phyloP scores from a whole-genome alignment of 1,140 invertebrate species.

The Magallana angulata region DNA sequence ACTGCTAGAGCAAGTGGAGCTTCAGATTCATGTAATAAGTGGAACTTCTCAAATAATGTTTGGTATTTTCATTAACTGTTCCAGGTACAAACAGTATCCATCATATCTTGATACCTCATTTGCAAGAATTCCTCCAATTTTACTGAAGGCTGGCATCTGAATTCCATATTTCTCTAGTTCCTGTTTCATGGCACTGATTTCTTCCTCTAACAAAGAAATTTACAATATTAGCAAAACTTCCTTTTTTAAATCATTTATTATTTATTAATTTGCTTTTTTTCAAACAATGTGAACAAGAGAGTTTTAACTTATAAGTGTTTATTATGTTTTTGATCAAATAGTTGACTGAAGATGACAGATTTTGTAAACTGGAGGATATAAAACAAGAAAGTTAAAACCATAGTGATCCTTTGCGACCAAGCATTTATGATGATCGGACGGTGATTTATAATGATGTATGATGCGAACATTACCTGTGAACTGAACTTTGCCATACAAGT shows the following conservation, averaged over 20 bases:
- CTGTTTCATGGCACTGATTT: slow-evolving; percentile 86
- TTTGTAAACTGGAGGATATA: too few relatives aligned
- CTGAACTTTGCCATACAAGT: slow-evolving; percentile 89
- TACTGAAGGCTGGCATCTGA: slow-evolving; percentile 89
- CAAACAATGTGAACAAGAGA: too few relatives aligned
- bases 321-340: too few relatives aligned
- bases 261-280: neutral
- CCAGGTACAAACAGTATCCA: too few relatives aligned
- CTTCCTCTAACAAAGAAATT: slow-evolving; percentile 83
- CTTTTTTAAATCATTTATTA: neutral
- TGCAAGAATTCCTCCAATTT: slow-evolving; percentile 88
- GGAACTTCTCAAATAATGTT: too few relatives aligned
- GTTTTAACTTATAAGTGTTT: too few relatives aligned
- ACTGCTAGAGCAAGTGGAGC: too few relatives aligned
- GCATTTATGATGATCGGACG: neutral
- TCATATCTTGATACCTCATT: slow-evolving; percentile 80
- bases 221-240: neutral
- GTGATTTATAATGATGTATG: neutral
- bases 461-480: slow-evolving; percentile 84
- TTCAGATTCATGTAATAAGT: too few relatives aligned
- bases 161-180: slow-evolving; percentile 88
- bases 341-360: too few relatives aligned
- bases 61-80: too few relatives aligned
- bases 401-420: neutral
- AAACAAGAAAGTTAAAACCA: neutral